phyloP scores from a whole-genome alignment of 2,113 vertebrate species.

The Oncorhynchus clarkii region DNA sequence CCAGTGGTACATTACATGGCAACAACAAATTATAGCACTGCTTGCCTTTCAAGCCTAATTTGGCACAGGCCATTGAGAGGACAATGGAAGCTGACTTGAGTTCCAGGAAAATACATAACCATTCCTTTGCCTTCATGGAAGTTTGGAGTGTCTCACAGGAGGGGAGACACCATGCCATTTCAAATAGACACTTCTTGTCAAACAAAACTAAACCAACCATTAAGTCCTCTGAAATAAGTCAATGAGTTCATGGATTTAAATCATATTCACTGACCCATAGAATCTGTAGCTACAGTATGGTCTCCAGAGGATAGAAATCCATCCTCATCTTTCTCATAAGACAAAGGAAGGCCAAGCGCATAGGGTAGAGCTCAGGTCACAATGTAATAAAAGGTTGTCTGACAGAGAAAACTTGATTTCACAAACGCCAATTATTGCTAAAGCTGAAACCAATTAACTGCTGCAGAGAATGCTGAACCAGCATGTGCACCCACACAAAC shows the following conservation, averaged over 20 bases:
- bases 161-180: too few relatives aligned
- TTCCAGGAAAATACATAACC: not conserved
- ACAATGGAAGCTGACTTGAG: not conserved
- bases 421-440: slow-evolving; percentile 62
- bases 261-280: too few relatives aligned
- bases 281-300: not conserved
- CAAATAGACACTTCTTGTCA: too few relatives aligned
- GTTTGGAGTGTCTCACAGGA: too few relatives aligned
- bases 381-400: slow-evolving; percentile 48
- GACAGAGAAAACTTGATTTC: slow-evolving; percentile 50
- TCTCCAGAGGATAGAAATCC: not conserved
- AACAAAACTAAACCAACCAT: not conserved
- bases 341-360: not conserved
- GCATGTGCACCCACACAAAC: slow-evolving; percentile 56
- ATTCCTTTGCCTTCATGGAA: not conserved
- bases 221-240: not conserved
- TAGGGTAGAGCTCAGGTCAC: slow-evolving; percentile 44
- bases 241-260: too few relatives aligned
- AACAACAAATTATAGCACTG: slow-evolving; percentile 41
- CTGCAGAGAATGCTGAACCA: slow-evolving; percentile 18
- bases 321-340: too few relatives aligned
- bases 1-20: slow-evolving; percentile 33
- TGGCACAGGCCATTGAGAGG: not conserved
- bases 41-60: slow-evolving; percentile 32
- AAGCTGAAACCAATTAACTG: slow-evolving; percentile 68